Percentiles rank a stretch among this genome's conserved stretches.
These are phyloP conservation scores for Sisyra nigra DNA, from an alignment of 2,888 invertebrate species.

Conservation along the genomic window DNA sequence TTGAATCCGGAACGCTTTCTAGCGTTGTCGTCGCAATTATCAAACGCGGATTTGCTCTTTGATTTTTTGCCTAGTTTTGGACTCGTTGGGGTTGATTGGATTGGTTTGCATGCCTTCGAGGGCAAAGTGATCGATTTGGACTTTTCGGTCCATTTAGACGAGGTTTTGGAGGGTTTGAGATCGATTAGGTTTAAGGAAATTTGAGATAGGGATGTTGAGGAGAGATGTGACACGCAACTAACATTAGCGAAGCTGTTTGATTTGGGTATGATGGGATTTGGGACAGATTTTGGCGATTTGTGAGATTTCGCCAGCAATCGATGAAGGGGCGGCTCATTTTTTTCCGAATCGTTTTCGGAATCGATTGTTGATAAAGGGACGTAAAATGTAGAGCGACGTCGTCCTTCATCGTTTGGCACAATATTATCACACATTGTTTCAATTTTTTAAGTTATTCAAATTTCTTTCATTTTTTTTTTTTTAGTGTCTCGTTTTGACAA, in stretches of 20 bases:
- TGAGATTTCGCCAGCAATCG: no score
- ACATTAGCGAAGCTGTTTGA: no score
- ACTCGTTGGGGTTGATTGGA: constrained; percentile 6
- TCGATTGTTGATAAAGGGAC: constrained; percentile 36
- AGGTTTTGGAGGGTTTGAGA: background rate
- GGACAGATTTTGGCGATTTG: no score
- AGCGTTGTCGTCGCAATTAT: constrained; percentile 12
- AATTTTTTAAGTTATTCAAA: background rate
- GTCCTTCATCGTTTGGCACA: constrained; percentile 33
- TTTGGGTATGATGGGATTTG: no score
- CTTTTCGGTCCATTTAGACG: background rate
- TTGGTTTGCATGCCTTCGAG: constrained; percentile 9
- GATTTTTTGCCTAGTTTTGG: constrained; percentile 8
- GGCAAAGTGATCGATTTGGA: constrained; percentile 10
- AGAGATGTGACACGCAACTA: no score
- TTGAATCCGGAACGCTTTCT: constrained; percentile 30
- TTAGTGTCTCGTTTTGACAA: background rate
- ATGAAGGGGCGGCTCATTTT: no score
- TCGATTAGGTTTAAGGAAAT: no score
- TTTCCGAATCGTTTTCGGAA: no score
- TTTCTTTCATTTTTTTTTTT: background rate
- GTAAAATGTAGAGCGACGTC: constrained; percentile 59
- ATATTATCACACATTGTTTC: constrained; percentile 10
- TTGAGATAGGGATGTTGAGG: no score
- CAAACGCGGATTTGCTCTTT: constrained; percentile 9